Base-by-base conservation (phyloP, 2,888 invertebrate genomes). In the Hartigia nigra region DNA sequence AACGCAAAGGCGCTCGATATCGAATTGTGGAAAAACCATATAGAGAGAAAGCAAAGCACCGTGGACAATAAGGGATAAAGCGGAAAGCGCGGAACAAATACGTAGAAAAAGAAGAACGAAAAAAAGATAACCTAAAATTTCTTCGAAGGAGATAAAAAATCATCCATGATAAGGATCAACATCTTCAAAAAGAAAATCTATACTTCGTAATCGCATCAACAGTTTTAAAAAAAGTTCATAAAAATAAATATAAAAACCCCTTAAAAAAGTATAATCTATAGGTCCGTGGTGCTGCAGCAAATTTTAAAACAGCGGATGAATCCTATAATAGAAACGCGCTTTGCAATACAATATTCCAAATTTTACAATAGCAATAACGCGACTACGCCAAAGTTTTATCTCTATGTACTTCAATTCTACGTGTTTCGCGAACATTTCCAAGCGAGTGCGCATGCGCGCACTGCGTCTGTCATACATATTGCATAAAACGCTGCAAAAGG, bases 1-100 rank as follows among this genome's bases (percentile, higher is more conserved):
- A 80, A 77, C 80, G 82, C 81, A 77, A 77, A 84, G 82, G 81
- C 88, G 88, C 82, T 89, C 88, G 87, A 89, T 88, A 88, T 87
- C 84, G 86, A 88, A 87, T 86, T 82, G 85, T 85, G 84, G 84
- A 86, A 86, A 87, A 88, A 86, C 80, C 85, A 79, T 80, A 12
- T 11, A 23, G 80, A 23, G 9, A 14, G 9, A 23, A 55, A 9
- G 23, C 55, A 23, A 23, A 23, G 55, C 23, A 14, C 9, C 55
- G 55, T 9, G 55, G 23, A 23, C 55, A 23, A 55, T 55, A 23
- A 39, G 39, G 23, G 23, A 55, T 0, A 23, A 23, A 23, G 23
- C 23, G 9, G 55, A 2, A 9, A 55, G 23, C 23, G 55, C 9
- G 5, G 55, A 55, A 23, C 1, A 23, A 23, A 55, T 1, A 1